Percentiles rank a stretch among this genome's conserved stretches.
Conservation (phyloP, 2,113 vertebrate species). For the Scopus umbretta region DNA sequence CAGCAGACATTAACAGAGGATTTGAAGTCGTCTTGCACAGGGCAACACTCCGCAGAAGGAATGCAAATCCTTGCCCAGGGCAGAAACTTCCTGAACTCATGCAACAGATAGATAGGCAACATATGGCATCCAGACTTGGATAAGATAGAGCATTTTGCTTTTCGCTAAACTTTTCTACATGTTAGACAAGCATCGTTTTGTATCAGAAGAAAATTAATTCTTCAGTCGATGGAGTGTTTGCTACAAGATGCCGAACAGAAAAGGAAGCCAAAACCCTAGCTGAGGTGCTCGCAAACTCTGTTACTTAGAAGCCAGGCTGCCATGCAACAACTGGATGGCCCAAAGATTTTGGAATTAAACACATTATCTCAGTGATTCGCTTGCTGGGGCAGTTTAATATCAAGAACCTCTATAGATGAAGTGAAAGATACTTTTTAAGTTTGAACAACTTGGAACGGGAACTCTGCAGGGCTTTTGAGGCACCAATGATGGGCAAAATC, state of each 20-base stretch:
- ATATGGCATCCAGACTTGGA: neutral
- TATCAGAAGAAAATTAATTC: neutral
- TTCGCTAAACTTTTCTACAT: neutral
- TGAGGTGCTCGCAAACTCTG: neutral
- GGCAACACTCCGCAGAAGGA: neutral
- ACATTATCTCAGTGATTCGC: neutral
- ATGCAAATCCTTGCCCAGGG: neutral
- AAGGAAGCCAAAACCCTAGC: neutral
- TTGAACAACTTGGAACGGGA: neutral
- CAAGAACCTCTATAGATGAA: neutral
- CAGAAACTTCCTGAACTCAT: neutral
- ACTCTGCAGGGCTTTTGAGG: neutral
- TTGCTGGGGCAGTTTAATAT: neutral
- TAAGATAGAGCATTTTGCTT: neutral
- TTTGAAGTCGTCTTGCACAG: accelerated
- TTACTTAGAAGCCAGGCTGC: neutral
- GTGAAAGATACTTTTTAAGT: neutral
- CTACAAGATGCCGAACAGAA: neutral
- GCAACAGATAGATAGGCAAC: accelerated
- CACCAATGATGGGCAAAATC: neutral
- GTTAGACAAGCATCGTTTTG: neutral
- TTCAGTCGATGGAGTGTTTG: neutral
- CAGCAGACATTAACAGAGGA: neutral
- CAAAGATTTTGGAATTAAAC: neutral
- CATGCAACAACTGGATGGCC: neutral